Base-by-base conservation (phyloP, 1,140 invertebrate genomes). In the Phymastichus coffea region DNA sequence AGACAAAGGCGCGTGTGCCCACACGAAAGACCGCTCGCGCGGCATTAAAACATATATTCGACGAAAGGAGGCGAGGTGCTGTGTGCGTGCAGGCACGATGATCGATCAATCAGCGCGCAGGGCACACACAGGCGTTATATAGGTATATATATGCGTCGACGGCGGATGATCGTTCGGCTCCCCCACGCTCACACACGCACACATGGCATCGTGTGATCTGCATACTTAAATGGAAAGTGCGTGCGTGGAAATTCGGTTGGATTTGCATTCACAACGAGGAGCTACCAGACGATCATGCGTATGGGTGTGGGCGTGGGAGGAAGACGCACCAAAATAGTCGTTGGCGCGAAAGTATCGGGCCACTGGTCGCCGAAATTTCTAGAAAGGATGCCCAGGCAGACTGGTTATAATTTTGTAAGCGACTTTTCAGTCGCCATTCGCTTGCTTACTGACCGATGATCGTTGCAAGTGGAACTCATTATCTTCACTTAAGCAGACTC, bases 201-300 rank as follows among this genome's bases (percentile, higher is more conserved):
- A 67, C 66, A 67, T 65, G n/a, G n/a, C n/a, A n/a, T n/a, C 61
- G 67, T 67, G 64, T 66, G 68, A 60, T 67, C 64, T 67, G 74
- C 74, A 76, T 76, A 64, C 69, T 56, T 73, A 75, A 76, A 66
- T n/a, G n/a, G n/a, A n/a, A n/a, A n/a, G n/a, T n/a, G n/a, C n/a
- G 43, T 46, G 60, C 68, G 64, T 65, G 63, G 64, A 73, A 70
- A 72, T 74, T 75, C 70, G 72, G 71, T 66, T 63, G 66, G 64
- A 75, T 76, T 76, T 75, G 73, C 74, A 76, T 76, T 70, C 74
- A 70, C 48, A 67, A 68, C 70, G 66, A 17, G 63, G 57, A 61
- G 63, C n/a, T n/a, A n/a, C n/a, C n/a, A n/a, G n/a, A n/a, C n/a
- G n/a, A n/a, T n/a, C n/a, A n/a, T n/a, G 54, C 46, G 38, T 20